phyloP scores from a whole-genome alignment of 37 sponge, comb jelly and placozoan species.

The Dysidea cf. avara region DNA sequence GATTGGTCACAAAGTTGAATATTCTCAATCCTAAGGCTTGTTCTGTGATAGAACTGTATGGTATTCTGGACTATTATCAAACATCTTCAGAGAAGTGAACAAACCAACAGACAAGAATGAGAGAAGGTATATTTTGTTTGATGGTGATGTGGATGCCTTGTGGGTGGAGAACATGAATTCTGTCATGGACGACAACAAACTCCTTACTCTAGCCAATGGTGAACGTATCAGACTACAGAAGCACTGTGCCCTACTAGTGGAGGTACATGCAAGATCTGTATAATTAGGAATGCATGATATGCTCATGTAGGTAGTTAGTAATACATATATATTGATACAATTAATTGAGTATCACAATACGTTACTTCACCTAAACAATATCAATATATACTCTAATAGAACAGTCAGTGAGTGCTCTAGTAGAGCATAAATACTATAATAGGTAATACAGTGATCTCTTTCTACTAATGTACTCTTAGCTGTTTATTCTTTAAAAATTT shows the following conservation, averaged over 20 bases:
- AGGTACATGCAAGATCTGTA: constrained; percentile 76
- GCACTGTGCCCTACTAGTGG: constrained; percentile 96
- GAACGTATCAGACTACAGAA: constrained; percentile 96
- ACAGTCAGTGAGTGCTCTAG: too few species aligned
- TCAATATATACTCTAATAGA: too few species aligned
- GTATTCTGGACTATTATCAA: constrained; percentile 95
- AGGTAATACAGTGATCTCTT: too few species aligned
- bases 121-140: constrained; percentile 92
- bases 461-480: too few species aligned
- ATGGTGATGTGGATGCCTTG: constrained; percentile 98
- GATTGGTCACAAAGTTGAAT: constrained; percentile 85
- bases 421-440: too few species aligned
- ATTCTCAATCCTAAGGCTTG: constrained; percentile 96
- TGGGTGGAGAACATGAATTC: constrained; percentile 99
- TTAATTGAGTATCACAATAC: too few species aligned
- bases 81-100: constrained; percentile 98
- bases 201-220: constrained; percentile 98
- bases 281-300: background rate
- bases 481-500: too few species aligned
- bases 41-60: constrained; percentile 97
- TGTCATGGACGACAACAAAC: constrained; percentile 99
- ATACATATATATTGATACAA: background rate
- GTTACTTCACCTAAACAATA: too few species aligned
- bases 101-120: constrained; percentile 98
- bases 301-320: too few species aligned